Base-by-base conservation (phyloP, 2,797 vertebrate genomes). In the Eremophila alpestris region DNA sequence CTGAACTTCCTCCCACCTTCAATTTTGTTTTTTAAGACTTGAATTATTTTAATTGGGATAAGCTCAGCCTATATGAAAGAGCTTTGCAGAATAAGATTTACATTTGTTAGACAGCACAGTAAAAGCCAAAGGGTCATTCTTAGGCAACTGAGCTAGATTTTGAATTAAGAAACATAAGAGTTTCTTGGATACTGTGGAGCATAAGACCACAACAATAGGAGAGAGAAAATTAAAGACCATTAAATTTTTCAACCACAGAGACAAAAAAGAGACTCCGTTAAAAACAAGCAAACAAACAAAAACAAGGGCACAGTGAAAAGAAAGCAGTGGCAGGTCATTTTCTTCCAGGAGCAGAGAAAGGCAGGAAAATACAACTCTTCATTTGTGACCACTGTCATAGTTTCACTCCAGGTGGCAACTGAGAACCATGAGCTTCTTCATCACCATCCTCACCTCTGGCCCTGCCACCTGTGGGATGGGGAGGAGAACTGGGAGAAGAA, bases 21-120 rank as follows among this genome's bases (percentile, higher is more conserved):
- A 64, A 2, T 81, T 56, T 46, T 13, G 7, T 56, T 75, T 86
- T 70, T 75, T 75, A 81, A n/a, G 38, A 64, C 45, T 56, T 63
- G 34, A 83, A 26, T 54, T 91, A 68, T 75, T 91, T 70, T 55
- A 60, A 74, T 21, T 38, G 26, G n/a, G 89, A 56, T 67, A 82
- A 78, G 6, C 1, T 63, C 56, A 84, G 41, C 7, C 20, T 68
- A 26, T 45, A 48, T n/a, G 8, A 71, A 63, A 63, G 17, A 71
- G 34, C 22, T 75, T 55, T 67, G 8, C 45, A 60, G 62, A 87
- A 32, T 29, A 63, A 67, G 7, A 63, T 60, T 56, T 60, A 48
- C 40, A 75, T 45, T 75, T 54, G 2, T 62, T 65, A 13, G 5
- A 43, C 5, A 32, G 20, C 71, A 26, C 13, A 59, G 19, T 32